Conservation (phyloP, 2,797 vertebrate species). For the Kryptopterus vitreolus region DNA sequence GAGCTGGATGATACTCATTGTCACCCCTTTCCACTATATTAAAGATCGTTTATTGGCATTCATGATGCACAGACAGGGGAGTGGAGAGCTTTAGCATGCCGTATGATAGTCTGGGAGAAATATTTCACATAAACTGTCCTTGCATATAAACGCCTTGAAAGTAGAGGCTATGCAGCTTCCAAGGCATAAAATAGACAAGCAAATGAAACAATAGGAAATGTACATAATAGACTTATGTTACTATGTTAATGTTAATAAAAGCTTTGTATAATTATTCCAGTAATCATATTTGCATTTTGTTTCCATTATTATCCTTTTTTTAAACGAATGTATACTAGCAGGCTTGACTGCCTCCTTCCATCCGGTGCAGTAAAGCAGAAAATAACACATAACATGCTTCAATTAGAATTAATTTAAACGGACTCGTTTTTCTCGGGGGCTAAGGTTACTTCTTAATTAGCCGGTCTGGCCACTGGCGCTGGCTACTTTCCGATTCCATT, state of each 20-base stretch:
- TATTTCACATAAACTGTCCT: not conserved
- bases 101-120: not conserved
- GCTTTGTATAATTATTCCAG: not conserved
- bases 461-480: conserved; percentile 50
- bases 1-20: conserved; percentile 68
- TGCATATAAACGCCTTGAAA: not conserved
- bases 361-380: conserved; percentile 78
- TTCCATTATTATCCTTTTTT: not conserved
- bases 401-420: conserved; percentile 78
- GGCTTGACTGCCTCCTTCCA: conserved; percentile 66
- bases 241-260: not conserved
- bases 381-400: conserved; percentile 81
- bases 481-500: conserved; percentile 70
- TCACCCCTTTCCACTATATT: not conserved
- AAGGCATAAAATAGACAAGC: not conserved
- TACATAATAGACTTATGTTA: too few relatives aligned
- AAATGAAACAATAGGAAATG: not conserved
- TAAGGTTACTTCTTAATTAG: conserved; percentile 66
- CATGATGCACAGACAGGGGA: not conserved
- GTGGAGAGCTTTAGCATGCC: not conserved
- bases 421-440: conserved; percentile 72
- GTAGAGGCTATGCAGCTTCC: not conserved
- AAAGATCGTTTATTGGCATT: conserved; percentile 4
- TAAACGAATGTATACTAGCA: conserved; percentile 49
- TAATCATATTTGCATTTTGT: not conserved